Base-by-base conservation (phyloP, 2,888 invertebrate genomes). In the Acanthoscelides obtectus region DNA sequence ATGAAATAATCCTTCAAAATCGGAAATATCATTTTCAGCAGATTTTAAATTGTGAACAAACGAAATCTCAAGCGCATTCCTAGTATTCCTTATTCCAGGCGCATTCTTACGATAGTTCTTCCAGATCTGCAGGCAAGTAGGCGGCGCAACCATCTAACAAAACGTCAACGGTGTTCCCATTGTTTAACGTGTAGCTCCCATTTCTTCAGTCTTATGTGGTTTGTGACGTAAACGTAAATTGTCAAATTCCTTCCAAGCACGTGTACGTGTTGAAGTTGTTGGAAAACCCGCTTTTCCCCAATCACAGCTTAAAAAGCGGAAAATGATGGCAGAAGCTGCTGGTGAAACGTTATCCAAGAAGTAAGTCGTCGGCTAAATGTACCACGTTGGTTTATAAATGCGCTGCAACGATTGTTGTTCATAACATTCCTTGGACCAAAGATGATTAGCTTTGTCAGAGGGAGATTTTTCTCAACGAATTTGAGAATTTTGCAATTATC, bases 331-430 rank as follows among this genome's bases (percentile, higher is more conserved):
- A 68, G 82, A 82, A 72, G 74, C 75, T 73, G 73, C 70, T 68
- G 75, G 76, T 67, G 81, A 83, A 78, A 78, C 79, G 66, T 72
- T 83, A 67, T 83, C 83, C 8, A 83, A 83, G 77, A 83, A 83
- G 83, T 83, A 82, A 83, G 83, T 82, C 70, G 63, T 3, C 20
- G 12, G n/a, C 6, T 21, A 22, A 27, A 72, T 70, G 64, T 70
- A 22, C 20, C 25, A 22, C 25, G n/a, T 67, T 73, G 72, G 67
- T 67, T 68, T 70, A 21, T 72, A 70, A 66, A 66, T 64, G 12
- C 12, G 63, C 19, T 63, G n/a, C 45, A 12, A 45, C 12, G 45
- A 4, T 45, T 3, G 17, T 66, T 3, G 66, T 21, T 66, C 4
- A 66, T 21, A 66, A 66, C 6, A 3, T 66, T 66, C 66, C 66